phyloP scores from a whole-genome alignment of 2,797 vertebrate species.

The Gorsachius magnificus region DNA sequence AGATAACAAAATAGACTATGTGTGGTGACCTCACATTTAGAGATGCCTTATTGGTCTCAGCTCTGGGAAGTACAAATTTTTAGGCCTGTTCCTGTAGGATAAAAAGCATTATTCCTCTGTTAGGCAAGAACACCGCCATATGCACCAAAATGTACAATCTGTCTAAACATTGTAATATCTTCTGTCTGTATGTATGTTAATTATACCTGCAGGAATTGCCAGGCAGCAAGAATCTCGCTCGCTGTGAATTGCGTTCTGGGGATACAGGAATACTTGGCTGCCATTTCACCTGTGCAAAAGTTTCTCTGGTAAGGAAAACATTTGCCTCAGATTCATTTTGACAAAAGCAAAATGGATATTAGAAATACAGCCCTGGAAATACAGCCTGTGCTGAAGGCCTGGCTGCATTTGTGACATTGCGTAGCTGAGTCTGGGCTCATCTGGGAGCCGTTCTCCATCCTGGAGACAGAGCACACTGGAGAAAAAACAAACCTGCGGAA shows the following conservation, averaged over 20 bases:
- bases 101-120: neutral
- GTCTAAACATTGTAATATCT: neutral
- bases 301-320: slow-evolving; percentile 63
- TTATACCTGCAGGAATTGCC: slow-evolving; percentile 16
- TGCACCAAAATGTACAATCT: neutral
- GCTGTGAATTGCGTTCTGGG: slow-evolving; percentile 52
- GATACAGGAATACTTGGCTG: slow-evolving; percentile 46
- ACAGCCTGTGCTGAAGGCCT: neutral
- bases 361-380: neutral
- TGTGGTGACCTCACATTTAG: neutral
- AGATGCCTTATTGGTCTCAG: neutral
- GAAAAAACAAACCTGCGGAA: neutral
- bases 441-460: neutral
- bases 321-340: neutral
- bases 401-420: neutral
- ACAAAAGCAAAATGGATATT: neutral
- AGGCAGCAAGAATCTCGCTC: neutral
- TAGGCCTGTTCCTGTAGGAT: neutral
- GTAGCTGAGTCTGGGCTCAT: neutral
- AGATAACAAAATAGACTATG: neutral
- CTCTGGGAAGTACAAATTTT: neutral
- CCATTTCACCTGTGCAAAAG: slow-evolving; percentile 73
- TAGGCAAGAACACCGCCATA: neutral
- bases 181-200: neutral
- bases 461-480: neutral